Percentiles rank a stretch among this genome's conserved stretches.
Conservation (phyloP, 2,888 invertebrate genomes). For the Drosophila leonis region DNA sequence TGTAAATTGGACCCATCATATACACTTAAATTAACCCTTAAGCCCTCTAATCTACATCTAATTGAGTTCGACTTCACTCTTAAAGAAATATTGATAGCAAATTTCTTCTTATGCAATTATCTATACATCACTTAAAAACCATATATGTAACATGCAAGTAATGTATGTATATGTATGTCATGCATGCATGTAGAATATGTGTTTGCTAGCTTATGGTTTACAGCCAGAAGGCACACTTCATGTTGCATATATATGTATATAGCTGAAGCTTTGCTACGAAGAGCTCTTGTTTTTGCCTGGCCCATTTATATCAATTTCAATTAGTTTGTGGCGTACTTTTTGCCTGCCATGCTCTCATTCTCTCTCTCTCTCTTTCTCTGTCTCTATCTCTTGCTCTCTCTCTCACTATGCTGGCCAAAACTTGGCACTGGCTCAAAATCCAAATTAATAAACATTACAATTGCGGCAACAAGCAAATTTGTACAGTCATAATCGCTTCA, state of each 20-base stretch:
- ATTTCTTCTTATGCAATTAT: slow-evolving; percentile 13
- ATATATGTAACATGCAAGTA: background rate
- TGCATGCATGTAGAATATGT: background rate
- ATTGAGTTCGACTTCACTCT: background rate
- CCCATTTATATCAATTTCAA: slow-evolving; percentile 66
- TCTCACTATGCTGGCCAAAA: slow-evolving; percentile 4
- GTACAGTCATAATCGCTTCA: slow-evolving; percentile 64
- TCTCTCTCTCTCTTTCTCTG: slow-evolving; percentile 5
- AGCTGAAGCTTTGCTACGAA: background rate
- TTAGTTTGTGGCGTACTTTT: slow-evolving; percentile 51
- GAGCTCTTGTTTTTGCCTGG: slow-evolving; percentile 31
- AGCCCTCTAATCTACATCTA: background rate
- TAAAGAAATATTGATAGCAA: background rate
- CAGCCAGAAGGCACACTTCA: slow-evolving; percentile 85
- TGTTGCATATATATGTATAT: slow-evolving; percentile 4
- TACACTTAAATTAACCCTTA: background rate
- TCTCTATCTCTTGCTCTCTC: slow-evolving; percentile 5
- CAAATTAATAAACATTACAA: slow-evolving; percentile 68
- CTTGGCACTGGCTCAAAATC: slow-evolving; percentile 63
- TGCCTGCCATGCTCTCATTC: slow-evolving; percentile 5
- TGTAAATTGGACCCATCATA: background rate
- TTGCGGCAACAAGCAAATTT: slow-evolving; percentile 69
- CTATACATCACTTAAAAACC: background rate
- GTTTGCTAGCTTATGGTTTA: slow-evolving; percentile 23
- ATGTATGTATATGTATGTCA: background rate